Conservation (phyloP, 2,888 invertebrate genomes). For the Sphaeridia pumilis region DNA sequence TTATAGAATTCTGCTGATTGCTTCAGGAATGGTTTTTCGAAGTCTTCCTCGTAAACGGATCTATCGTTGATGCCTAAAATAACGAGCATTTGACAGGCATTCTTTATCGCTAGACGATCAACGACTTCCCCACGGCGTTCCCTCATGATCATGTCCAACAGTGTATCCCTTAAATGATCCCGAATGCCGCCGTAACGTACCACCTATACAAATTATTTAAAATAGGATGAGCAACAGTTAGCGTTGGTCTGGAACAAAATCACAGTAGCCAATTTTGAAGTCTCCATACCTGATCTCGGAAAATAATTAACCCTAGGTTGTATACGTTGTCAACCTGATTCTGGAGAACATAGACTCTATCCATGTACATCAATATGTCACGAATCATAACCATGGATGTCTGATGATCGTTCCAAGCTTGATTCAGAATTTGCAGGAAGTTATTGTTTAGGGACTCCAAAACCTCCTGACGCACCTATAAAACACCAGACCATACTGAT, state of each 20-base stretch:
- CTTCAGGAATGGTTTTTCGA: slow-evolving; percentile 91
- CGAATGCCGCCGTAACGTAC: slow-evolving; percentile 91
- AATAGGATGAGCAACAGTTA: too few relatives aligned
- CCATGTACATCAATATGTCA: slow-evolving; percentile 99
- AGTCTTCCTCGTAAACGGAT: slow-evolving; percentile 95
- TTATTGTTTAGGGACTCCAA: slow-evolving; percentile 86
- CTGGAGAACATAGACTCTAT: slow-evolving; percentile 97
- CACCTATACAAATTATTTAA: slow-evolving; percentile 59
- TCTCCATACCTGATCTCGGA: slow-evolving; percentile 81
- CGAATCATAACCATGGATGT: slow-evolving; percentile 99
- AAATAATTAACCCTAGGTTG: slow-evolving; percentile 93
- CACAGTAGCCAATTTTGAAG: too few relatives aligned
- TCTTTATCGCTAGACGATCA: slow-evolving; percentile 91
- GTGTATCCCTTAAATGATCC: slow-evolving; percentile 82
- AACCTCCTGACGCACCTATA: slow-evolving; percentile 83
- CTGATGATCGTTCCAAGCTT: slow-evolving; percentile 98
- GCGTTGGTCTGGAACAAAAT: too few relatives aligned
- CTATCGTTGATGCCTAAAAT: slow-evolving; percentile 85
- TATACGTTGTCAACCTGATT: slow-evolving; percentile 98
- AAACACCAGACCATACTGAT: too few relatives aligned
- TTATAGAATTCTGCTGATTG: slow-evolving; percentile 98
- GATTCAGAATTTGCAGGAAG: slow-evolving; percentile 89
- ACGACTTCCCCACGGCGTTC: slow-evolving; percentile 95
- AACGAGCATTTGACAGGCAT: slow-evolving; percentile 99
- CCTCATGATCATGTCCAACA: slow-evolving; percentile 88